Conservation (phyloP, 2,888 invertebrate species). For the Hoplodrina blanda region DNA sequence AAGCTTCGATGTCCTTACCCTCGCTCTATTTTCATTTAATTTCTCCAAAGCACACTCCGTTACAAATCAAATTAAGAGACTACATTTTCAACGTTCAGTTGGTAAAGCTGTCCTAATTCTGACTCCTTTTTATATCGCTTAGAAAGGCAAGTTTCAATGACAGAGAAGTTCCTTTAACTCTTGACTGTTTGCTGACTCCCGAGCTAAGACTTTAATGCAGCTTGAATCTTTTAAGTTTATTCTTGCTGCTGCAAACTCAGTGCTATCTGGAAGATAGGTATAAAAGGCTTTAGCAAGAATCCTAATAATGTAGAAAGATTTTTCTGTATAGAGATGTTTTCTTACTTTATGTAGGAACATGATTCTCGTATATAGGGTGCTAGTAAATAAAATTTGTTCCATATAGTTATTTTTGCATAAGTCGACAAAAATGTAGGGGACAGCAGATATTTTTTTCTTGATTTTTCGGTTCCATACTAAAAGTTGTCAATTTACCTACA, state of each 20-base stretch:
- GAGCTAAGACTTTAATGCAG: constrained; percentile 18
- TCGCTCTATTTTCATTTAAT: constrained; percentile 24
- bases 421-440: no score
- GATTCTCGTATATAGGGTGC: neutral
- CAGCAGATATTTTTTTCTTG: no score
- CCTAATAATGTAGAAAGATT: constrained; percentile 37
- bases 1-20: neutral
- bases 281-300: constrained; percentile 16
- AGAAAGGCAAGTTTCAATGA: constrained; percentile 26
- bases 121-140: constrained; percentile 20
- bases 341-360: neutral
- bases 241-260: constrained; percentile 5
- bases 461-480: no score
- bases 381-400: neutral
- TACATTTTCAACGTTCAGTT: constrained; percentile 11
- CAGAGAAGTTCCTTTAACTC: constrained; percentile 9
- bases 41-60: constrained; percentile 22
- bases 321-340: constrained; percentile 4
- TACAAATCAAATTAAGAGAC: constrained; percentile 27
- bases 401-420: no score
- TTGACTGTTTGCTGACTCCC: constrained; percentile 27
- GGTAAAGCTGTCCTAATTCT: constrained; percentile 9
- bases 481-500: no score
- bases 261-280: neutral
- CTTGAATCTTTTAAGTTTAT: constrained; percentile 18